phyloP scores from a whole-genome alignment of 2,797 vertebrate species.

The Enteromius argenteus region DNA sequence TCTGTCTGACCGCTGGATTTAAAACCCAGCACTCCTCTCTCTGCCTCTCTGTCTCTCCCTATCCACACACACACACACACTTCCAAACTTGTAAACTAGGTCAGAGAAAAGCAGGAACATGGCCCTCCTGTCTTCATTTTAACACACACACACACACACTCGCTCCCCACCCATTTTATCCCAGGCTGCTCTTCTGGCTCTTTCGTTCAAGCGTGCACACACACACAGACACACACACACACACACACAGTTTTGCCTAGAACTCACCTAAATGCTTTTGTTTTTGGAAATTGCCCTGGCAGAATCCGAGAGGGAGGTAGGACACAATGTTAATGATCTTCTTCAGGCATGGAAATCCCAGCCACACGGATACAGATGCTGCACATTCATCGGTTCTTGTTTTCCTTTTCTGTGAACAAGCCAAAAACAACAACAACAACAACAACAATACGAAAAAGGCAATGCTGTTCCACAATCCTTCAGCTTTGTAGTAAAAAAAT shows the following conservation, averaged over 20 bases:
- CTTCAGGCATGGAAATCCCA: conserved; percentile 76
- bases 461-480: conserved; percentile 37
- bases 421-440: conserved; percentile 30
- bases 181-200: conserved; percentile 36
- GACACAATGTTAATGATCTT: conserved; percentile 81
- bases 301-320: conserved; percentile 69
- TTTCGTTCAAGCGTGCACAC: conserved; percentile 18
- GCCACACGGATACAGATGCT: conserved; percentile 67
- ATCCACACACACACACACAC: conserved; percentile 28
- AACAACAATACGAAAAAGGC: conserved; percentile 43
- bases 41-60: conserved; percentile 50
- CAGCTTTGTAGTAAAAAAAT: conserved; percentile 52
- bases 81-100: conserved; percentile 70
- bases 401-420: conserved; percentile 49
- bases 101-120: conserved; percentile 72
- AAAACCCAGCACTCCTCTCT: conserved; percentile 73
- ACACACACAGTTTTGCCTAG: conserved; percentile 50
- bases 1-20: conserved; percentile 76
- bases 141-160: conserved; percentile 61
- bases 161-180: conserved; percentile 42
- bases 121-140: conserved; percentile 73
- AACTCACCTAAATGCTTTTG: conserved; percentile 72
- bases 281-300: conserved; percentile 69
- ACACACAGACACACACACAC: conserved; percentile 29
- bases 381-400: conserved; percentile 51